A percentile compares a stretch with the other conserved stretches of the same genome.
phyloP scores from a whole-genome alignment of 2,797 vertebrate species.

The Pelodytes ibericus region DNA sequence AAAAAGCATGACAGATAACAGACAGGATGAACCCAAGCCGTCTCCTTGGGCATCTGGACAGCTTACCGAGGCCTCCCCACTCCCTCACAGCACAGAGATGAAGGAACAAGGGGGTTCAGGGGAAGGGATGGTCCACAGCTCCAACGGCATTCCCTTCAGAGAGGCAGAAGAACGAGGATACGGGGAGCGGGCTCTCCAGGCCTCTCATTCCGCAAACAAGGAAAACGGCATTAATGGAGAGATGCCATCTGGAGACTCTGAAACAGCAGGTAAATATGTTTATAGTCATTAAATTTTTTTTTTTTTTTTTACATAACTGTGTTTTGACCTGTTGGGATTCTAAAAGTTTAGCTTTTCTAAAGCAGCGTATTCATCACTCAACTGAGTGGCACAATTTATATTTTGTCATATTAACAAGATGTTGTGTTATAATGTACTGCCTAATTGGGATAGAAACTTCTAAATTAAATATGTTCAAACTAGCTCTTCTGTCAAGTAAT shows the following conservation, averaged over 20 bases:
- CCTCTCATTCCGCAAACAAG: slow-evolving; percentile 77
- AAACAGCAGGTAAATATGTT: slow-evolving; percentile 87
- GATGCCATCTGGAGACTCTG: slow-evolving; percentile 79
- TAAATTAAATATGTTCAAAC: too few species aligned
- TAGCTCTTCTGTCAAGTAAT: too few species aligned
- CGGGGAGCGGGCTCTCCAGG: slow-evolving; percentile 69
- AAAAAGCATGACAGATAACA: slow-evolving; percentile 89
- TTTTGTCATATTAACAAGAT: too few species aligned
- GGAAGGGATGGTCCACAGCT: slow-evolving; percentile 77
- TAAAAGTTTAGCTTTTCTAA: too few species aligned
- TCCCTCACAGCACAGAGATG: slow-evolving; percentile 74
- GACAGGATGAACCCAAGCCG: slow-evolving; percentile 87
- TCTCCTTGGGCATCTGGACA: slow-evolving; percentile 86
- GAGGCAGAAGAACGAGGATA: slow-evolving; percentile 79
- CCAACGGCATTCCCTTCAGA: slow-evolving; percentile 89
- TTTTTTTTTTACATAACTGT: too few species aligned
- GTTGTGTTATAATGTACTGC: too few species aligned
- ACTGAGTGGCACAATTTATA: too few species aligned
- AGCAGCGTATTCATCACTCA: too few species aligned
- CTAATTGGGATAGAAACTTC: too few species aligned
- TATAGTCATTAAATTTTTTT: too few species aligned
- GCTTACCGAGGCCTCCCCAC: slow-evolving; percentile 71
- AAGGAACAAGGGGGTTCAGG: slow-evolving; percentile 79
- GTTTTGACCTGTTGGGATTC: too few species aligned
- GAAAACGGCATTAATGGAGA: slow-evolving; percentile 98